phyloP scores from a whole-genome alignment of 2,113 vertebrate species.

The Archocentrus centrarchus region DNA sequence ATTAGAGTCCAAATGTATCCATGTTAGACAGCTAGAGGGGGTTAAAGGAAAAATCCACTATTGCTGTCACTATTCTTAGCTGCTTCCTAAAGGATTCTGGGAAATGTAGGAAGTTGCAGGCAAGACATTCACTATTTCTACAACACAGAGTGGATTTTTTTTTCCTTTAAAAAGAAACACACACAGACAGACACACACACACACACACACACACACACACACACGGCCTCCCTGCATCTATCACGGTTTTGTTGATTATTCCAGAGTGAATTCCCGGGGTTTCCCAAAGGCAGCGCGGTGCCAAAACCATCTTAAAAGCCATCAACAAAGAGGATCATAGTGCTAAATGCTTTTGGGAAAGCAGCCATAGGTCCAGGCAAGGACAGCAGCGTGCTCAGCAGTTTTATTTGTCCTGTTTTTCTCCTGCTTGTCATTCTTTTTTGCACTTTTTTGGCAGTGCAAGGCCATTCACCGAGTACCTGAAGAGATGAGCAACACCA shows the following conservation, averaged over 20 bases:
- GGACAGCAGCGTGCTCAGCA: slow-evolving; percentile 28
- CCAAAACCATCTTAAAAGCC: slow-evolving; percentile 67
- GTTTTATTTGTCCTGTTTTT: slow-evolving; percentile 23
- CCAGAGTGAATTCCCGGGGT: slow-evolving; percentile 18
- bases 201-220: slow-evolving; percentile 36
- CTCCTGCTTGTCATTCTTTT: slow-evolving; percentile 24
- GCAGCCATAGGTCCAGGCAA: slow-evolving; percentile 57
- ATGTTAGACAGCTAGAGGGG: slow-evolving; percentile 18
- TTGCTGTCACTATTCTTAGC: slow-evolving; percentile 20
- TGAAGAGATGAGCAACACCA: slow-evolving; percentile 50
- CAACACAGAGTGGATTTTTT: slow-evolving; percentile 37
- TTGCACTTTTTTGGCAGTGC: slow-evolving; percentile 59
- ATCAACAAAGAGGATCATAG: slow-evolving; percentile 50
- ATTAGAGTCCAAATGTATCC: slow-evolving; percentile 33
- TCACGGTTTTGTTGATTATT: slow-evolving; percentile 26
- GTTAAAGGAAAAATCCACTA: slow-evolving; percentile 24
- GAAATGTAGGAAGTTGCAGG: slow-evolving; percentile 47
- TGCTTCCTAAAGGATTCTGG: slow-evolving; percentile 45
- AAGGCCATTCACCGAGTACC: slow-evolving; percentile 41
- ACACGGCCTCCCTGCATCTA: slow-evolving; percentile 44
- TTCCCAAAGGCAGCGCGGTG: slow-evolving; percentile 64
- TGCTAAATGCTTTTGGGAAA: slow-evolving; percentile 62
- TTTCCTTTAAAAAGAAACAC: not conserved
- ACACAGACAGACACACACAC: not conserved
- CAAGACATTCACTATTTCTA: slow-evolving; percentile 12